Percentiles rank a stretch among this genome's conserved stretches.
These are phyloP conservation scores for Eidolon dupreanum DNA, from an alignment of 2,797 vertebrate species.

Conservation along the genomic window DNA sequence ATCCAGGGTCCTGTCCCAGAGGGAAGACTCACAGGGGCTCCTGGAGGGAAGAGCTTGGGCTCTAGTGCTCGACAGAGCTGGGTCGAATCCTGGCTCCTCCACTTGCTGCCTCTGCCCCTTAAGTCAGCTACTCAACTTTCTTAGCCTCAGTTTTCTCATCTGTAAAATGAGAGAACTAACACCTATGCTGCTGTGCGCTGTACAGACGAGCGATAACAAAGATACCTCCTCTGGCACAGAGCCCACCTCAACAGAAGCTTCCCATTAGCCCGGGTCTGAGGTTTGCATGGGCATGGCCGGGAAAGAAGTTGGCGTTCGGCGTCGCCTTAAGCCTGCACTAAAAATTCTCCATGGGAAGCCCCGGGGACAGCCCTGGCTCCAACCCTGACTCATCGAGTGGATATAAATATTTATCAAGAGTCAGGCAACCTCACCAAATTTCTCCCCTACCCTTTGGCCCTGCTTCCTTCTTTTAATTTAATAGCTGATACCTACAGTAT, in stretches of 20 bases:
- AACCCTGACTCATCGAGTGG: background rate
- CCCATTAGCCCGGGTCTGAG: background rate
- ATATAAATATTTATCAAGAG: constrained; percentile 51
- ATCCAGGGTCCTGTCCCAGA: background rate
- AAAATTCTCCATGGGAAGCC: background rate
- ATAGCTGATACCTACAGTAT: background rate
- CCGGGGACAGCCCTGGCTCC: constrained; percentile 17
- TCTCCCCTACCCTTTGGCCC: constrained; percentile 26
- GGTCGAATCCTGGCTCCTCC: background rate
- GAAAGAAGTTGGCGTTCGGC: background rate
- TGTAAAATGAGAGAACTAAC: background rate
- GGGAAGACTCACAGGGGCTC: background rate
- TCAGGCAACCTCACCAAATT: constrained; percentile 27
- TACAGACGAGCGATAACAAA: background rate
- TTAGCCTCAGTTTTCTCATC: background rate
- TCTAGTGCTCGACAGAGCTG: background rate
- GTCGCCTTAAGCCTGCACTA: background rate
- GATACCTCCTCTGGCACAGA: background rate
- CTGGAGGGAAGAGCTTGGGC: background rate
- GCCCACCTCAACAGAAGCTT: background rate
- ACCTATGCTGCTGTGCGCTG: rapidly evolving
- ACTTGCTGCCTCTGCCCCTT: rapidly evolving
- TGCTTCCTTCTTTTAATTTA: background rate
- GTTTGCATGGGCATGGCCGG: background rate
- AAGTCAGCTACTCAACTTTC: background rate